Base-by-base conservation (phyloP, 2,113 vertebrate genomes). In the Oryzias curvinotus region DNA sequence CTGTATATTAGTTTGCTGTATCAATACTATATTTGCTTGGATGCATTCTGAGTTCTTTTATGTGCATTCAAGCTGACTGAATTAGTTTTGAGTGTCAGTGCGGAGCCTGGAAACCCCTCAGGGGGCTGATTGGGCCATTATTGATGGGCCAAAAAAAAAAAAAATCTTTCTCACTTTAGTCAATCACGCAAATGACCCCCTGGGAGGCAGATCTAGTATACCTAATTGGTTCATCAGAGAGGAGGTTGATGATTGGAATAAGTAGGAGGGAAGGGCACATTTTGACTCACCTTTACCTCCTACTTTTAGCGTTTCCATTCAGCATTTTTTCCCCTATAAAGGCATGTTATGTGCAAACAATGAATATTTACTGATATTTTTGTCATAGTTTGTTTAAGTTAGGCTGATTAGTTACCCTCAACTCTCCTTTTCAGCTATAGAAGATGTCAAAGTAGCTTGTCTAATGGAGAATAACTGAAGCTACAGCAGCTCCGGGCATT, bases 181-280 rank as follows among this genome's bases (percentile, higher is more conserved):
- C 85, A 91, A 87, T 92, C 90, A 90, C 84, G 75, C 84, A 84
- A 90, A 89, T 90, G 81, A 73, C 74, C 78, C 80, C 87, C 85
- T 72, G 58, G 77, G 76, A 85, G 73, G 80, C 65, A 73, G 82
- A 85, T 77, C 86, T 60, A 46, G 62, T 81, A 74, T 75, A 84
- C 80, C 83, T 91, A 91, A 91, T 89, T 75, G 84, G 77, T 79
- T 89, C 89, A 89, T 89, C 89, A 87, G 72, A 63, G 80, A 85
- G 61, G 73, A 74, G 80, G 67, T 23, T 82, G 81, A 80, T 83
- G 68, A 85, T 77, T 62, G 68, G 80, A 74, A 67, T 48, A 64
- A 82, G 53, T 41, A 66, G 44, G 14, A 62, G 62, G 64, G 61
- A 73, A 65, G 53, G 47, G 44, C 73, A 44, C 36, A 57, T 51